These are phyloP conservation scores for Idaea biselata DNA, from an alignment of 2,888 invertebrate species.

Conservation along the genomic window DNA sequence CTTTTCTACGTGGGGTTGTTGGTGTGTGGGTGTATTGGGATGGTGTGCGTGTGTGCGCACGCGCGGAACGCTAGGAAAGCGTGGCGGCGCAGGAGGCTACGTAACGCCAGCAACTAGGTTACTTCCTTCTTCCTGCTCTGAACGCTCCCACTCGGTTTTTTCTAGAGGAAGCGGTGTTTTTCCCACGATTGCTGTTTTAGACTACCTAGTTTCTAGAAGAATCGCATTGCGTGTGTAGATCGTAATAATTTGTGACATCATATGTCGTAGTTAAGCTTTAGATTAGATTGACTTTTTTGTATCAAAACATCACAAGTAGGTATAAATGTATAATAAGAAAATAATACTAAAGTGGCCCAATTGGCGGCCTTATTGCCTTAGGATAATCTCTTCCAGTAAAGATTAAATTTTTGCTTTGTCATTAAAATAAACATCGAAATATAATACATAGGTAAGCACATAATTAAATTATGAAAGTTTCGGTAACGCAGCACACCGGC, in stretches of 20 bases:
- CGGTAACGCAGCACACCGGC: no score
- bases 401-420: no score
- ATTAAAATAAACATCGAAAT: no score
- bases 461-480: no score
- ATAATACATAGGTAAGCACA: no score
- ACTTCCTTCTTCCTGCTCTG: conserved; percentile 67
- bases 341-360: no score
- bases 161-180: conserved; percentile 42
- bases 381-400: no score
- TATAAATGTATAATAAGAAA: no score
- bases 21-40: not conserved
- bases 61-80: conserved; percentile 56
- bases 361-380: no score
- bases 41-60: conserved; percentile 26
- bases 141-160: conserved; percentile 33
- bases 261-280: not conserved
- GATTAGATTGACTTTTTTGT: not conserved
- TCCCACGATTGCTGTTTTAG: conserved; percentile 37
- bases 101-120: conserved; percentile 60
- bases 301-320: no score
- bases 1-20: not conserved
- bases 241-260: not conserved
- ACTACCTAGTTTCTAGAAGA: not conserved
- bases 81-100: conserved; percentile 47
- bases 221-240: not conserved